Evolutionary conservation across 2,888 invertebrate genomes (phyloP).

Genomic region (Troglohyphantes excavatus): DNA sequence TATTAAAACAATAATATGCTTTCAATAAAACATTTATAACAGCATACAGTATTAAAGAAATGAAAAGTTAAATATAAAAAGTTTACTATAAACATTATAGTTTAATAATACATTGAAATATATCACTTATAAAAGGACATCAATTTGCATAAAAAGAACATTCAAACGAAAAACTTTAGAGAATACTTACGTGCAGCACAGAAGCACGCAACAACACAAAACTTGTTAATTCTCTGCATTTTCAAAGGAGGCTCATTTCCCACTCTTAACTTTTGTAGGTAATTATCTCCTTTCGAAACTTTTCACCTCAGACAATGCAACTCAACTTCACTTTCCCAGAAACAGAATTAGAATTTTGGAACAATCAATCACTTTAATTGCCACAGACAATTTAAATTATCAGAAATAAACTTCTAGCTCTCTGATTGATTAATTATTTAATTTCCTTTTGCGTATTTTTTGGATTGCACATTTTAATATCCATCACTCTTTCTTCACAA

Average conservation of each 20-base stretch:
- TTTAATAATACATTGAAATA: too few relatives aligned
- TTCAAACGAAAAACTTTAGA: background rate
- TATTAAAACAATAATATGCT: too few relatives aligned
- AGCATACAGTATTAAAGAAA: too few relatives aligned
- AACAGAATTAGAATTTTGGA: background rate
- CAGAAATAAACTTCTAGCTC: background rate
- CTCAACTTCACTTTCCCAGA: background rate
- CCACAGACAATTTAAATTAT: background rate
- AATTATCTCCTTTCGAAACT: background rate
- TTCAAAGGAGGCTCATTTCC: slow-evolving; percentile 37
- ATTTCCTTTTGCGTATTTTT: too few relatives aligned
- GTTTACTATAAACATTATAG: too few relatives aligned
- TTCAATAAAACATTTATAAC: too few relatives aligned
- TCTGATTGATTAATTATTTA: too few relatives aligned
- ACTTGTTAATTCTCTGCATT: slow-evolving; percentile 48
- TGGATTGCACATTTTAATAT: too few relatives aligned
- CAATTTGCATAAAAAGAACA: too few relatives aligned
- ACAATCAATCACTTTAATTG: background rate
- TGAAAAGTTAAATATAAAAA: too few relatives aligned
- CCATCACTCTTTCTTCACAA: too few relatives aligned
- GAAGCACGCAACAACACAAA: slow-evolving; percentile 50
- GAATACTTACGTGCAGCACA: slow-evolving; percentile 68
- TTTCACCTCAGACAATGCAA: background rate
- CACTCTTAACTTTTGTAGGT: background rate
- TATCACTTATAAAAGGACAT: too few relatives aligned